Percentiles rank a stretch among this genome's conserved stretches.
Evolutionary conservation across 2,888 invertebrate species (phyloP).

Genomic region (Trissolcus japonicus): DNA sequence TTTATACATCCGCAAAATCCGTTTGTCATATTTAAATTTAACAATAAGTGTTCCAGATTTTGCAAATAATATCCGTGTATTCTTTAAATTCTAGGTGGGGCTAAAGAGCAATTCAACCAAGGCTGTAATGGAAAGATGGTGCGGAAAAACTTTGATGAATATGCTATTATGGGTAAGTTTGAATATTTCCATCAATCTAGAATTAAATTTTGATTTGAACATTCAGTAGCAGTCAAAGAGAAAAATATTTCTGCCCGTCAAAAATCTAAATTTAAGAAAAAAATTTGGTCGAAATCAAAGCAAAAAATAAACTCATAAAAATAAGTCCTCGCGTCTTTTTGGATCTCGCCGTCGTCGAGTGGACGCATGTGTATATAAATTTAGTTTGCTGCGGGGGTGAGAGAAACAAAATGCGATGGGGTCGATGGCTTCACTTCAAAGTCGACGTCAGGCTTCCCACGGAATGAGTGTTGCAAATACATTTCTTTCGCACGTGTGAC

Average conservation of each 20-base stretch:
- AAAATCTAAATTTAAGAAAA: too few relatives aligned
- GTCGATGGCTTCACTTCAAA: conserved; percentile 61
- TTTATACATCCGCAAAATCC: conserved; percentile 4
- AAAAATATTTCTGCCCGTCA: too few relatives aligned
- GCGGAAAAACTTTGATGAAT: background rate
- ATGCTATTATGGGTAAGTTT: background rate
- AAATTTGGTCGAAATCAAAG: background rate
- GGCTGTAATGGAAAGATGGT: conserved; percentile 29
- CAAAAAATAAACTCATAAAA: too few relatives aligned
- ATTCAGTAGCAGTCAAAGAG: too few relatives aligned
- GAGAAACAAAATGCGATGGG: conserved; percentile 51
- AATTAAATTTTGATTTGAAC: background rate
- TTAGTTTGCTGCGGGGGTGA: conserved; percentile 47
- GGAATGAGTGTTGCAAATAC: conserved; percentile 57
- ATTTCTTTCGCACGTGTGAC: conserved; percentile 54
- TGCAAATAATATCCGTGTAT: conserved; percentile 37
- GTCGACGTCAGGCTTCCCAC: conserved; percentile 54
- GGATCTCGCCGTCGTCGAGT: conserved; percentile 2
- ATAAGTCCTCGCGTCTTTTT: background rate
- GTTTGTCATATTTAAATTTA: conserved; percentile 40
- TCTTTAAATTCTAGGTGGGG: conserved; percentile 40
- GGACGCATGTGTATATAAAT: conserved; percentile 42
- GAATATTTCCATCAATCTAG: conserved; percentile 6
- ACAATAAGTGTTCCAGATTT: conserved; percentile 48
- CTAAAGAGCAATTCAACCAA: conserved; percentile 31